A percentile compares a stretch with the other conserved stretches of the same genome.
phyloP scores from a whole-genome alignment of 1,140 invertebrate genomes.

The Drosophila bocki region DNA sequence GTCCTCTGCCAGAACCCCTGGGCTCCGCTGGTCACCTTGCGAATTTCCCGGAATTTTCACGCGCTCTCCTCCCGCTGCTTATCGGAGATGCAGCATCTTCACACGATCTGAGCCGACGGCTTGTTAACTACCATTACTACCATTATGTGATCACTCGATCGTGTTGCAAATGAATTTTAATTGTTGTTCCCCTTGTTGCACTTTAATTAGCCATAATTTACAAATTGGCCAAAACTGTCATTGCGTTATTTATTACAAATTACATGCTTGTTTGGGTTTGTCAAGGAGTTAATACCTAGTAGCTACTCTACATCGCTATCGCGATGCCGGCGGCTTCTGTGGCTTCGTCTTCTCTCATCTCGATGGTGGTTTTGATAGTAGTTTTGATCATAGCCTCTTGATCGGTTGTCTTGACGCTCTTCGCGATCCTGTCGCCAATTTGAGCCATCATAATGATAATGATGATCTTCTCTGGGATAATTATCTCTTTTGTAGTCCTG shows the following conservation, averaged over 20 bases:
- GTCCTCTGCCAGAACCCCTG: not conserved
- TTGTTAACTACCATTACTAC: slow-evolving; percentile 74
- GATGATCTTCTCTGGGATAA: not conserved
- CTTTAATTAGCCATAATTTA: slow-evolving; percentile 64
- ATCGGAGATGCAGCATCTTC: slow-evolving; percentile 66
- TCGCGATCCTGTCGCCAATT: slow-evolving; percentile 8
- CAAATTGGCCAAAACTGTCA: slow-evolving; percentile 41
- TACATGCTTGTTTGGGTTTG: slow-evolving; percentile 1
- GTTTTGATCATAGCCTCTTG: slow-evolving; percentile 3
- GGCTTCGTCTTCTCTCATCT: not conserved
- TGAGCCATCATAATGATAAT: not conserved
- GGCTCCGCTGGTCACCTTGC: slow-evolving; percentile 50
- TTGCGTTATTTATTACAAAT: slow-evolving; percentile 30
- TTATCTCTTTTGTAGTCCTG: not conserved
- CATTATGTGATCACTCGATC: slow-evolving; percentile 31
- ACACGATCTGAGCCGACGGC: slow-evolving; percentile 71
- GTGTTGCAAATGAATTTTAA: slow-evolving; percentile 82
- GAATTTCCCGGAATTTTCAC: slow-evolving; percentile 77
- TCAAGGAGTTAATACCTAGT: not conserved
- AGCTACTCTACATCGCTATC: slow-evolving; percentile 5
- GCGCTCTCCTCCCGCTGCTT: slow-evolving; percentile 58
- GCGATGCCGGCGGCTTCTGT: too few relatives aligned
- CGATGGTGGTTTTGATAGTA: not conserved
- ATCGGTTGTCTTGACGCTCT: not conserved
- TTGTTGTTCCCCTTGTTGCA: slow-evolving; percentile 41